These are phyloP conservation scores for Tychaedon coryphoeus DNA, from an alignment of 2,113 vertebrate species.

Conservation along the genomic window DNA sequence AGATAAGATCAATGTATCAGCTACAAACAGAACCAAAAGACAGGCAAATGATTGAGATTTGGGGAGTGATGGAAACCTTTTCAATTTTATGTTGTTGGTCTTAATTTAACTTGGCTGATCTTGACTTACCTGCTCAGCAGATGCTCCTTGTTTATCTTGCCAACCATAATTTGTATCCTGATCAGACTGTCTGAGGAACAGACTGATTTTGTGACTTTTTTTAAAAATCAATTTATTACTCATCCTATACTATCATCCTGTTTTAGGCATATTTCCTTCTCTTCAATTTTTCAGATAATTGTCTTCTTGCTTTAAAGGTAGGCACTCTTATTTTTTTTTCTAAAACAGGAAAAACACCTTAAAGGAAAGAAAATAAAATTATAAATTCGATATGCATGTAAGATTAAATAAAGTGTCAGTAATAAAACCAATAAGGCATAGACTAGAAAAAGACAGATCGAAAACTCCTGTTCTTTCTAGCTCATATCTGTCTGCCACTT, in stretches of 20 bases:
- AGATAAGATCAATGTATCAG: neutral
- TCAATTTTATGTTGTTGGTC: neutral
- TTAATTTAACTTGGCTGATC: constrained; percentile 49
- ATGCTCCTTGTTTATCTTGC: neutral
- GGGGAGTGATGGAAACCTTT: neutral
- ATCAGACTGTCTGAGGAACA: neutral
- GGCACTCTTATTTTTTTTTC: neutral
- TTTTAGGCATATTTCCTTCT: neutral
- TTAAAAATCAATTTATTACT: neutral
- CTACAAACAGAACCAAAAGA: neutral
- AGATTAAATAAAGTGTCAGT: neutral
- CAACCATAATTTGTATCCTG: neutral
- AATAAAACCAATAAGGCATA: neutral
- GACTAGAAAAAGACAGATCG: neutral
- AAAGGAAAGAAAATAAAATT: neutral
- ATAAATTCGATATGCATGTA: neutral
- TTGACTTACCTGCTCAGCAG: neutral
- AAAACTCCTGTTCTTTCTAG: neutral
- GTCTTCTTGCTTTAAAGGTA: neutral
- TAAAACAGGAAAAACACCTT: neutral
- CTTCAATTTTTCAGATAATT: neutral
- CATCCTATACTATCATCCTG: neutral
- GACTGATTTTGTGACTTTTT: neutral
- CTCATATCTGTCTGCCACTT: neutral
- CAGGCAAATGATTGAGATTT: neutral